Conservation (phyloP, 2,888 invertebrate genomes). For the Polymixis flavicincta region DNA sequence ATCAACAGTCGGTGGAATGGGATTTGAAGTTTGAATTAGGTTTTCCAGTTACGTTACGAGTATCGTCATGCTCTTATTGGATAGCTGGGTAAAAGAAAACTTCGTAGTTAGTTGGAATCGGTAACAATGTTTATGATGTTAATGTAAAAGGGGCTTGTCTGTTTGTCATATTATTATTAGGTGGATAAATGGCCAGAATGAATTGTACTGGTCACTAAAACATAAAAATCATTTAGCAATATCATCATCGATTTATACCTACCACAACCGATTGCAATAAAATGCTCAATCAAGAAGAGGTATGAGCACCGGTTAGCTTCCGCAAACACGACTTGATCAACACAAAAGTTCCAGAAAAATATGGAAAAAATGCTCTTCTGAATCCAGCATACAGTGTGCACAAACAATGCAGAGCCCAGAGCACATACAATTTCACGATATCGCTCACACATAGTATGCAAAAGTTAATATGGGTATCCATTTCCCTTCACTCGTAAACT, state of each 20-base stretch:
- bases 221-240: background rate
- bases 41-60: constrained; percentile 55
- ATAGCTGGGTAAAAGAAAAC: constrained; percentile 22
- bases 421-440: constrained; percentile 37
- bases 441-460: constrained; percentile 38
- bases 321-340: constrained; percentile 29
- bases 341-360: constrained; percentile 17
- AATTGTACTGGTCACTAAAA: background rate
- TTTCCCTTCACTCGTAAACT: constrained; percentile 62
- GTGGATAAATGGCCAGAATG: background rate
- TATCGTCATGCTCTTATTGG: constrained; percentile 42
- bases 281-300: background rate
- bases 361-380: constrained; percentile 3
- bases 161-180: background rate
- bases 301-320: background rate
- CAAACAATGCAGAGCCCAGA: constrained; percentile 24
- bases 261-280: background rate
- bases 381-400: constrained; percentile 12
- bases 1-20: constrained; percentile 53
- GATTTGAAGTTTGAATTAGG: constrained; percentile 58
- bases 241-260: background rate
- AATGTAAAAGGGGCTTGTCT: background rate
- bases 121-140: constrained; percentile 12
- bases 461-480: constrained; percentile 61
- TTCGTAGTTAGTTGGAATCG: background rate